These are phyloP conservation scores for Watsonalla cultraria DNA, from an alignment of 2,888 invertebrate genomes.

Conservation along the genomic window DNA sequence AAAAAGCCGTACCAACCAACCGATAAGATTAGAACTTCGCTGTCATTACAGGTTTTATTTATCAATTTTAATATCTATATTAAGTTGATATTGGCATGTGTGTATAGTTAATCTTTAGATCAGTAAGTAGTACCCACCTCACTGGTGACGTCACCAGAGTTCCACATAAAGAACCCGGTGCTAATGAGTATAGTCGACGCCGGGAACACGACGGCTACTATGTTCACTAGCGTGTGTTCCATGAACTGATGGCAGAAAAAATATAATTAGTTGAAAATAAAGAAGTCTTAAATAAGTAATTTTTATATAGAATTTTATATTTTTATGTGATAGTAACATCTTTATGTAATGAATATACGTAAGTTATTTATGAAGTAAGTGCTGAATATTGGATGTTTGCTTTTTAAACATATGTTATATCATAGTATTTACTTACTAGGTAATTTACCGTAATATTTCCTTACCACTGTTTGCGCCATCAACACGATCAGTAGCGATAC, in stretches of 20 bases:
- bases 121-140: constrained; percentile 23
- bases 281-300: no score
- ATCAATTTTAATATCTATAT: neutral
- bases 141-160: constrained; percentile 46
- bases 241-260: neutral
- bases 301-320: neutral
- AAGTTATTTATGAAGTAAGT: no score
- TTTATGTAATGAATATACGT: no score
- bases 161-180: constrained; percentile 48
- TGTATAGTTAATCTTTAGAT: no score
- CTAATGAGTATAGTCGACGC: constrained; percentile 23
- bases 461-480: constrained; percentile 33
- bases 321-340: neutral
- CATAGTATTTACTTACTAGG: no score
- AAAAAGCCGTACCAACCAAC: no score
- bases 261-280: no score
- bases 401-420: no score
- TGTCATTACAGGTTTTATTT: neutral
- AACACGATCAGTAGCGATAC: constrained; percentile 23
- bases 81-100: neutral
- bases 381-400: no score
- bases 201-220: constrained; percentile 17
- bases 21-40: no score
- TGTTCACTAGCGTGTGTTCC: neutral
- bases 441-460: no score